Conservation (phyloP, 2,888 invertebrate species). For the Latheticus oryzae region DNA sequence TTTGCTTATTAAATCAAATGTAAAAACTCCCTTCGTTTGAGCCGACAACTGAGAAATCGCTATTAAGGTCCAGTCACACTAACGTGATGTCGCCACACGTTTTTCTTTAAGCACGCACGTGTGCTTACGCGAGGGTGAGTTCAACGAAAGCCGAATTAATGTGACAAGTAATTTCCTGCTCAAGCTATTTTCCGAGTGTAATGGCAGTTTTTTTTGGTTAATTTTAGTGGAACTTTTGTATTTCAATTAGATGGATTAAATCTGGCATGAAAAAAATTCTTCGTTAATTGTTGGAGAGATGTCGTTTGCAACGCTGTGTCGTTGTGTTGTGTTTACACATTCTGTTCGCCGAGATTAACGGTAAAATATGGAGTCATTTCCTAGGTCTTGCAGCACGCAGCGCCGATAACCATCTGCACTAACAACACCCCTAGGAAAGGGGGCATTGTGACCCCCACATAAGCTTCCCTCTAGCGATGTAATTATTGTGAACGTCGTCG, state of each 20-base stretch:
- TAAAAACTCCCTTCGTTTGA: conserved; percentile 43
- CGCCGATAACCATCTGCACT: conserved; percentile 49
- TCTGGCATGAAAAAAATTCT: conserved; percentile 9
- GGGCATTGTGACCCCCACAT: conserved; percentile 26
- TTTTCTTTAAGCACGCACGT: conserved; percentile 31
- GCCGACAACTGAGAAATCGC: conserved; percentile 33
- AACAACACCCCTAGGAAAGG: conserved; percentile 45
- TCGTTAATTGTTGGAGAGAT: conserved; percentile 22
- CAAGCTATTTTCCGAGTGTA: conserved; percentile 9
- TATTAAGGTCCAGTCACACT: conserved; percentile 26
- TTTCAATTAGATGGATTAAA: conserved; percentile 20
- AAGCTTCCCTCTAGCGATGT: conserved; percentile 53
- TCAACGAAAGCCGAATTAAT: conserved; percentile 40
- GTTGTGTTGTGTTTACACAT: conserved; percentile 47
- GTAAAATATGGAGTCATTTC: conserved; percentile 59
- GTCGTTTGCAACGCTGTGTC: conserved; percentile 17
- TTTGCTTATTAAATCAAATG: conserved; percentile 51
- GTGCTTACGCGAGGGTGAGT: conserved; percentile 20
- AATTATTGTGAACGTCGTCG: conserved; percentile 60
- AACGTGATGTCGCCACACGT: conserved; percentile 26
- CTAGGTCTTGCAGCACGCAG: conserved; percentile 51
- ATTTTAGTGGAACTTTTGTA: conserved; percentile 2
- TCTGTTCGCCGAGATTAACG: conserved; percentile 54
- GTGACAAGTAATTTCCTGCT: conserved; percentile 49
- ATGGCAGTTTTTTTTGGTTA: conserved; percentile 5